phyloP scores from a whole-genome alignment of 2,113 vertebrate genomes.

The Capreolus pygargus region DNA sequence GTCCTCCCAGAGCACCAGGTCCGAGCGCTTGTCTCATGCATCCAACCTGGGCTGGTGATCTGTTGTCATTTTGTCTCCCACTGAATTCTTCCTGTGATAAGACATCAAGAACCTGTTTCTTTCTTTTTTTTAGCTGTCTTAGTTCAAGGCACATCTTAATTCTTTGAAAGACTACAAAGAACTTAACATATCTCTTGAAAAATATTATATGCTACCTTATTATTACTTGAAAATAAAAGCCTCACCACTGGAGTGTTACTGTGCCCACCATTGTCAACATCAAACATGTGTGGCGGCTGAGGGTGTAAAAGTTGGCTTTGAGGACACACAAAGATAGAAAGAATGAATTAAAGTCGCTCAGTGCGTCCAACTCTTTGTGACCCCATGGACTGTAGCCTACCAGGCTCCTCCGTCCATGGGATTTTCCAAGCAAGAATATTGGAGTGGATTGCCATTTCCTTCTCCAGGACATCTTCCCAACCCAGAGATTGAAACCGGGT shows the following conservation, averaged over 20 bases:
- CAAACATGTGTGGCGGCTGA: neutral
- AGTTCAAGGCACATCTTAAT: neutral
- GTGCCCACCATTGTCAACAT: neutral
- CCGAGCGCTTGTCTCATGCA: too few relatives aligned
- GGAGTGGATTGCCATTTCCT: too few relatives aligned
- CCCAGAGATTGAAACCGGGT: too few relatives aligned
- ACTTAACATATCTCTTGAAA: neutral
- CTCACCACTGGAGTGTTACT: neutral
- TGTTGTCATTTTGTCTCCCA: neutral
- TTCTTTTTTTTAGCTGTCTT: neutral
- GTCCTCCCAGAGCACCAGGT: too few relatives aligned
- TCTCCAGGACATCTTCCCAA: too few relatives aligned
- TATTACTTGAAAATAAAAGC: conserved; percentile 16
- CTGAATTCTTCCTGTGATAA: neutral
- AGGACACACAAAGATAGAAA: neutral
- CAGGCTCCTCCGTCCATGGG: too few relatives aligned
- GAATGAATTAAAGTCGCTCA: too few relatives aligned
- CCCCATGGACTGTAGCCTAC: too few relatives aligned
- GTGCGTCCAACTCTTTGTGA: too few relatives aligned
- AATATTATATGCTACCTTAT: neutral
- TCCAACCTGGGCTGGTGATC: too few relatives aligned
- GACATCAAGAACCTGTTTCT: neutral
- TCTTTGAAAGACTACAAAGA: neutral
- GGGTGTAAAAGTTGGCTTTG: neutral
- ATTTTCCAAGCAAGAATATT: too few relatives aligned